Evolutionary conservation across 2,113 vertebrate genomes (phyloP).

Genomic region (Sebastes schlegelii): DNA sequence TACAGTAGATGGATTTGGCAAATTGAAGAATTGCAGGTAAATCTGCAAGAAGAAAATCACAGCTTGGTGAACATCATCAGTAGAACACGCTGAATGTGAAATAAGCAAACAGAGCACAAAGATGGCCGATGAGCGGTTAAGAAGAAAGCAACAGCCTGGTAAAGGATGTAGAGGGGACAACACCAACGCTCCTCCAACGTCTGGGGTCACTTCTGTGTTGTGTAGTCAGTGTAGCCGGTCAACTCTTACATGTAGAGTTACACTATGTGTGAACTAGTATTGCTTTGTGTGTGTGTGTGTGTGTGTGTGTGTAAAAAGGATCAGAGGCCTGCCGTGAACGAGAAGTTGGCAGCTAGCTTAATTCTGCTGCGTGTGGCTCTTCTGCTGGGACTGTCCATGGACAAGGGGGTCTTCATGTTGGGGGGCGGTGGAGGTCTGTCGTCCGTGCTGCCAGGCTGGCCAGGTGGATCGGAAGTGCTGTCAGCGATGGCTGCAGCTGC

Average conservation of each 20-base stretch:
- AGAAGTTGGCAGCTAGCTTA: slow-evolving; percentile 95
- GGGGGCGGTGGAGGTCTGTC: slow-evolving; percentile 27
- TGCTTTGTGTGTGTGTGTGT: slow-evolving; percentile 10
- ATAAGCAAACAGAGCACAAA: neutral
- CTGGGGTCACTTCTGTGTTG: slow-evolving; percentile 1
- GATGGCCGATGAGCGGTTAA: neutral
- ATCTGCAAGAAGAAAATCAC: slow-evolving; percentile 68
- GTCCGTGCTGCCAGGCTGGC: neutral
- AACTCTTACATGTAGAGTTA: slow-evolving; percentile 73
- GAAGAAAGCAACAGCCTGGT: slow-evolving; percentile 30
- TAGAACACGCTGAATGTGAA: slow-evolving; percentile 9
- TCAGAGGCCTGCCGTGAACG: slow-evolving; percentile 89
- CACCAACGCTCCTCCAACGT: neutral
- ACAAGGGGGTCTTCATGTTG: slow-evolving; percentile 22
- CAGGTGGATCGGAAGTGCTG: neutral
- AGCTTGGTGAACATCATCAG: slow-evolving; percentile 33
- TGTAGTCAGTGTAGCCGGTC: slow-evolving; percentile 38
- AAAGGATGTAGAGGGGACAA: slow-evolving; percentile 14
- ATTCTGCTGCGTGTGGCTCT: slow-evolving; percentile 90
- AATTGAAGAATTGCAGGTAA: slow-evolving; percentile 72
- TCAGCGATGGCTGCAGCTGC: neutral
- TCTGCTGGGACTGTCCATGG: slow-evolving; percentile 89
- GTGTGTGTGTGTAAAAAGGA: neutral
- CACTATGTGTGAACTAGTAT: slow-evolving; percentile 19
- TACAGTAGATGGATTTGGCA: slow-evolving; percentile 38